A percentile compares a stretch with the other conserved stretches of the same genome.
These are phyloP conservation scores for Chlorocebus sabaeus DNA, from an alignment of 2,113 vertebrate species.

Conservation along the genomic window DNA sequence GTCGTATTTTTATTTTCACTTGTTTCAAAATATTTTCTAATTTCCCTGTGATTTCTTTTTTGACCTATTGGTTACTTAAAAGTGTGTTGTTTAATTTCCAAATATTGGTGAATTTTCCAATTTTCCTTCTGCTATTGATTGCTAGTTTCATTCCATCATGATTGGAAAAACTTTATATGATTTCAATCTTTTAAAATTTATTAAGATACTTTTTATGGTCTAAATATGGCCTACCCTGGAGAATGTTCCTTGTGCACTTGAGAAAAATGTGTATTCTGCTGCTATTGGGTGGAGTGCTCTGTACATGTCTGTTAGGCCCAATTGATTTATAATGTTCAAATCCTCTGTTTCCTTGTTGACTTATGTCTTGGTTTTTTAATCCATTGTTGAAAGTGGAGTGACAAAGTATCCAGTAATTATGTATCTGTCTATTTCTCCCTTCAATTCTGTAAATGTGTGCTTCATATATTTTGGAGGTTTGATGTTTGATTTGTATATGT, in stretches of 20 bases:
- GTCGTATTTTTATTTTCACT: background rate
- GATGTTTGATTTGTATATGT: background rate
- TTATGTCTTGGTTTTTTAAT: background rate
- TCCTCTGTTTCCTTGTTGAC: background rate
- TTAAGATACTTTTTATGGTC: background rate
- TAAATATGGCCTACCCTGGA: background rate
- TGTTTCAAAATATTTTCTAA: slow-evolving; percentile 11
- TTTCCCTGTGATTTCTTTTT: background rate
- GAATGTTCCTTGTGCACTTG: background rate
- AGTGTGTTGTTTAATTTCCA: background rate
- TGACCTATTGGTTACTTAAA: background rate
- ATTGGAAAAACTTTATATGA: background rate
- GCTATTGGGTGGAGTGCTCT: background rate
- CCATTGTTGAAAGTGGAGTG: background rate
- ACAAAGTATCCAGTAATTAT: background rate
- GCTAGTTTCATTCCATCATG: background rate
- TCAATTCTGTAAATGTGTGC: background rate
- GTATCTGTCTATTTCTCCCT: background rate
- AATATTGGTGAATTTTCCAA: background rate
- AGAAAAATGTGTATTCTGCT: background rate
- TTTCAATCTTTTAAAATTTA: background rate
- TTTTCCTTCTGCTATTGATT: background rate
- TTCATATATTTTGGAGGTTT: background rate
- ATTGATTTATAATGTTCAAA: background rate
- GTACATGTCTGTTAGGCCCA: background rate